Base-by-base conservation (phyloP, 2,888 invertebrate species). In the Eupithecia vulgata region DNA sequence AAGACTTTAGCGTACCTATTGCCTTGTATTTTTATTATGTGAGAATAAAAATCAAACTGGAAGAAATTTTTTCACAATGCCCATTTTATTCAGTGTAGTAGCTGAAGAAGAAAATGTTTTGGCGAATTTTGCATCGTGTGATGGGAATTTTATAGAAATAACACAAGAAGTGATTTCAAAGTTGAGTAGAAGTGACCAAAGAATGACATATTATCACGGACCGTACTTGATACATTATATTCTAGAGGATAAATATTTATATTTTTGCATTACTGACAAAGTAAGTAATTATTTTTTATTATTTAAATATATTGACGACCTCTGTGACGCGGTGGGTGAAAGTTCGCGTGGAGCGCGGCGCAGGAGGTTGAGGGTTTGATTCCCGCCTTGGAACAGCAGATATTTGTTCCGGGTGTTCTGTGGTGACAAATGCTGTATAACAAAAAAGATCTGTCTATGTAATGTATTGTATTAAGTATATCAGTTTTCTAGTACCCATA, bases 191-290 rank as follows among this genome's bases (percentile, higher is more conserved):
- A 95, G 96, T 74, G 96, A 98, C 93, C 96, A 97, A 76, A 98
- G 98, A 90, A 95, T 98, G 83, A 99, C 99, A 1, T 98, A 99
- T 85, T 96, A 97, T 0, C 98, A 93, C 71, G 93, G 93, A 72
- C 84, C 83, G 65, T 91, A 92, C 77, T 84, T 94, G 72, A 98
- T 99, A 84, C 98, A 99, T 86, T 99, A 98, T 84, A 96, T 98
- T 74, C 95, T 96, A 82, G 97, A 98, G 84, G 96, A 97, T 85
- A 94, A 96, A 77, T 95, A 98, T 77, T 95, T 98, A 80, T 99
- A 97, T 88, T 96, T 99, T 94, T 99, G 99, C 86, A 98, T 99
- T 73, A 98, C 99, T 45, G 98, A 99, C 90, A 97, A 97, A 95
- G 98, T 98, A 95, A 95, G 96, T 95, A 72, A 30, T 30, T 30